phyloP scores from a whole-genome alignment of 1,140 invertebrate genomes.

The Ips nitidus region DNA sequence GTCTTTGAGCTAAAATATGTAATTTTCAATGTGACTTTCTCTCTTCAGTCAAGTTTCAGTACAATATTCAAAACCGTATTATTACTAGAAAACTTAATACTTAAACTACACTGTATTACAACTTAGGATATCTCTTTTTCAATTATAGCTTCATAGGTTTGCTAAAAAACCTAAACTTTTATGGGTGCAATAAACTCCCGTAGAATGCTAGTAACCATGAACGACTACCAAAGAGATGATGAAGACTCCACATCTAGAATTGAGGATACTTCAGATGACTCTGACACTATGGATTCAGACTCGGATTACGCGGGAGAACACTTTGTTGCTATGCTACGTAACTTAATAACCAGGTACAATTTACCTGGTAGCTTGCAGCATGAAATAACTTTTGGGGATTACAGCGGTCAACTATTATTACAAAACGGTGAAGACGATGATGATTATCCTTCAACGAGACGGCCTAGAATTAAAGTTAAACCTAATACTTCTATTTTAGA shows the following conservation, averaged over 20 bases:
- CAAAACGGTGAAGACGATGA: constrained; percentile 20
- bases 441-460: constrained; percentile 1
- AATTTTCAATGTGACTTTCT: too few species aligned
- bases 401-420: constrained; percentile 26
- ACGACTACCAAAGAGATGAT: constrained; percentile 14
- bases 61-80: too few species aligned
- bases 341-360: constrained; percentile 26
- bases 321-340: constrained; percentile 32
- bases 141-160: too few species aligned
- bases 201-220: constrained; percentile 29
- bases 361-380: neutral
- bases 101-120: too few species aligned
- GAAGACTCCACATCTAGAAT: constrained; percentile 28
- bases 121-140: too few species aligned
- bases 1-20: too few species aligned
- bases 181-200: constrained; percentile 35
- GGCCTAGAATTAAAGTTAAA: constrained; percentile 49
- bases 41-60: too few species aligned
- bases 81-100: too few species aligned
- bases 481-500: constrained; percentile 55
- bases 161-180: neutral
- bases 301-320: constrained; percentile 20
- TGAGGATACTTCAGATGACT: constrained; percentile 26
- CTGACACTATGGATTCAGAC: constrained; percentile 27
- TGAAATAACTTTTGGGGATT: constrained; percentile 5